These are phyloP conservation scores for Neodiprion virginianus DNA, from an alignment of 1,140 invertebrate species.

Conservation along the genomic window DNA sequence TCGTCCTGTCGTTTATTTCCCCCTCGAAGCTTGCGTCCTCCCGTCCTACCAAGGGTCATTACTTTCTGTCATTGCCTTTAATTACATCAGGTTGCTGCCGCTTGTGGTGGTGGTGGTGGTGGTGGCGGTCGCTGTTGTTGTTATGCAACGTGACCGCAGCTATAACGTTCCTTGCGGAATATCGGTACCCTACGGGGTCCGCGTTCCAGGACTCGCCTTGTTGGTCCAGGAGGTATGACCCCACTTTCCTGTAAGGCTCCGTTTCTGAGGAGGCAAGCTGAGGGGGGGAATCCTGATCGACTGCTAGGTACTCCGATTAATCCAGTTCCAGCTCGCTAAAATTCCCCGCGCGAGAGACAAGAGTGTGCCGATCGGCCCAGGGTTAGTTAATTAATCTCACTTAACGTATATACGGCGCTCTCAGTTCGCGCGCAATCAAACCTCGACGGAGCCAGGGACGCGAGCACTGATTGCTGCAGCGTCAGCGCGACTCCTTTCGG, in stretches of 20 bases:
- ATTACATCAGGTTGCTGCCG: constrained; percentile 32
- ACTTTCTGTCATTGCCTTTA: constrained; percentile 41
- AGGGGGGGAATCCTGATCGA: background rate
- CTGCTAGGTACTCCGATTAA: background rate
- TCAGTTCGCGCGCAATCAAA: background rate
- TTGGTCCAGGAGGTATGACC: background rate
- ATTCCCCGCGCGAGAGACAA: background rate
- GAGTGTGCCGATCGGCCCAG: background rate
- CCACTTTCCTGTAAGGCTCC: background rate
- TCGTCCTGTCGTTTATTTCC: constrained; percentile 46
- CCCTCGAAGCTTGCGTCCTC: background rate
- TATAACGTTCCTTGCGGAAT: constrained; percentile 23
- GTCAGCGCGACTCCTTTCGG: background rate
- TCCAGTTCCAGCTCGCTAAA: background rate
- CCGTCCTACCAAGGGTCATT: constrained; percentile 27
- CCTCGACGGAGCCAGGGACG: background rate
- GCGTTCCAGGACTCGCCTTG: constrained; percentile 13
- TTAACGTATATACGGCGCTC: background rate
- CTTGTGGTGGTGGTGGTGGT: background rate
- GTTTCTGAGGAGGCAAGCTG: background rate
- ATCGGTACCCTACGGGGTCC: constrained; percentile 20
- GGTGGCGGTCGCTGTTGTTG: constrained; percentile 15
- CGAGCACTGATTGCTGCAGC: background rate
- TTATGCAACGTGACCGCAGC: constrained; percentile 38
- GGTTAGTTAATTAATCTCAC: constrained; percentile 5